A percentile compares a stretch with the other conserved stretches of the same genome.
Conservation (phyloP, 2,113 vertebrate species). For the Brienomyrus brachyistius region DNA sequence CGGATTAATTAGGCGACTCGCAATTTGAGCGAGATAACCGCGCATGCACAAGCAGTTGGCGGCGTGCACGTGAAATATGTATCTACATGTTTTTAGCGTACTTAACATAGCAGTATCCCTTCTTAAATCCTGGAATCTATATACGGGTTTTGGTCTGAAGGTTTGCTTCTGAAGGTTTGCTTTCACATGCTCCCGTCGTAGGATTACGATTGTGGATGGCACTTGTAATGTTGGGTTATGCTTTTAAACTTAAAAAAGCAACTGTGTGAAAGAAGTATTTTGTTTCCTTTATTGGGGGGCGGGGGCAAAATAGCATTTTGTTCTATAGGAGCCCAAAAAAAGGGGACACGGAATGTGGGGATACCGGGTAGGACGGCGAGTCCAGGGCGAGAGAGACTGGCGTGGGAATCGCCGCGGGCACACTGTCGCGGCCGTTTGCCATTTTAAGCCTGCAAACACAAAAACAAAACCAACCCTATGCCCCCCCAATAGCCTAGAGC, state of each 20-base stretch:
- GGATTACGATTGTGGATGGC: background rate
- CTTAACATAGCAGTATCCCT: slow-evolving; percentile 31
- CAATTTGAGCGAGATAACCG: slow-evolving; percentile 41
- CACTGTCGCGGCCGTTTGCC: slow-evolving; percentile 20
- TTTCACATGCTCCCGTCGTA: background rate
- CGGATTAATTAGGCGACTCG: slow-evolving; percentile 56
- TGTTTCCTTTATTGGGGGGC: background rate
- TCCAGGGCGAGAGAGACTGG: slow-evolving; percentile 37
- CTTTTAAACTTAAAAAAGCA: background rate
- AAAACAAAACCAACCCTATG: slow-evolving; percentile 25
- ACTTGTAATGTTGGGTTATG: background rate
- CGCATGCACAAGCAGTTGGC: slow-evolving; percentile 31
- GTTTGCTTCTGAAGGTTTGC: slow-evolving; percentile 21
- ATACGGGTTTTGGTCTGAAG: slow-evolving; percentile 14
- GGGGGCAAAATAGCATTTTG: background rate
- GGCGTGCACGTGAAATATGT: slow-evolving; percentile 26
- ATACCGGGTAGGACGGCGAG: slow-evolving; percentile 31
- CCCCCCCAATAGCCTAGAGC: slow-evolving; percentile 41
- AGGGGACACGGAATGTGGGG: no score
- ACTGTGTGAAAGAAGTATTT: background rate
- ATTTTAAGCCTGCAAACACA: slow-evolving; percentile 23
- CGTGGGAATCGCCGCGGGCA: slow-evolving; percentile 31
- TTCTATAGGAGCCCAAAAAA: background rate
- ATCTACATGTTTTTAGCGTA: slow-evolving; percentile 40
- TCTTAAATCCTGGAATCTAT: slow-evolving; percentile 7